Conservation (phyloP, 2,888 invertebrate genomes). For the Smittia sp. region DNA sequence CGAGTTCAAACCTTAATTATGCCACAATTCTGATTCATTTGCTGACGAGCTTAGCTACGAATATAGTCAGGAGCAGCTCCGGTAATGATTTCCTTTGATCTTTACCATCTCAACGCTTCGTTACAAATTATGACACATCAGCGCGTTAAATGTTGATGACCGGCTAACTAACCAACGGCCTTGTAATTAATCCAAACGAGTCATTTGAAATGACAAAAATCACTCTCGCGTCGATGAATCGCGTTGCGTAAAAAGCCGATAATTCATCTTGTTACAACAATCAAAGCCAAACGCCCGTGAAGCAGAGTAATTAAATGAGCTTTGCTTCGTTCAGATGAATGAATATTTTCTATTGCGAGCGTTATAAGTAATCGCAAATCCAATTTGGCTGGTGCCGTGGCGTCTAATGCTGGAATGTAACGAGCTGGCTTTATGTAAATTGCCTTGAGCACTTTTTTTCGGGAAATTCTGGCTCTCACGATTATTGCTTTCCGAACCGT, state of each 20-base stretch:
- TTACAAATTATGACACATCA: no score
- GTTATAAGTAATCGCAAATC: neutral
- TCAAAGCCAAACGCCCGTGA: neutral
- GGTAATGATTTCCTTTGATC: no score
- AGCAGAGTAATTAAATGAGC: slow-evolving; percentile 9
- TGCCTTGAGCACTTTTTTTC: slow-evolving; percentile 1
- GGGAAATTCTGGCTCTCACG: neutral
- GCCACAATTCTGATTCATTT: no score
- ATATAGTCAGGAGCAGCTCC: no score
- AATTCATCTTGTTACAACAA: neutral
- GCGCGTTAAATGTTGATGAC: no score
- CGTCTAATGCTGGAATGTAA: neutral
- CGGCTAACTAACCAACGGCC: no score
- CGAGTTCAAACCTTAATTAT: no score
- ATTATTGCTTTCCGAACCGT: neutral
- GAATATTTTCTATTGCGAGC: neutral
- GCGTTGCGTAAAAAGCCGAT: neutral
- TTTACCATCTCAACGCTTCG: no score
- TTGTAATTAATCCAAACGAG: no score
- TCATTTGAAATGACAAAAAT: no score
- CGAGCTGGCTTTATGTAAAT: neutral
- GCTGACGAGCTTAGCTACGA: no score
- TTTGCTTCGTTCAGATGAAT: neutral
- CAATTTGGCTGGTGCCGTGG: slow-evolving; percentile 6
- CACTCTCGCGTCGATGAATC: no score